Percentiles rank a stretch among this genome's conserved stretches.
Conservation (phyloP, 2,888 invertebrate genomes). For the Trachelus tabidus region DNA sequence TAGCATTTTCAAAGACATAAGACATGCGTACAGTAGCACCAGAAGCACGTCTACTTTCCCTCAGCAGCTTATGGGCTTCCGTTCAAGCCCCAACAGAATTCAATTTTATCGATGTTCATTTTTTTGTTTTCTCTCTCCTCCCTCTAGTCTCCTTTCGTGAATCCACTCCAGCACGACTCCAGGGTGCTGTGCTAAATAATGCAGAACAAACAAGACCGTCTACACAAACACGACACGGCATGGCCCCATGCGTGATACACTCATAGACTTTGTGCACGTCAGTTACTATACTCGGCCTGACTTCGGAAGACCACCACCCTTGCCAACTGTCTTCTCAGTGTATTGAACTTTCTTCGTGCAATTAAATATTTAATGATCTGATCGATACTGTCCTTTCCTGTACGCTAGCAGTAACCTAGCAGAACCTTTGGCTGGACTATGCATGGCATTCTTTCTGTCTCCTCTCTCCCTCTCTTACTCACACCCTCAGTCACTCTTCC, state of each 20-base stretch:
- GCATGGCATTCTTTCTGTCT: not conserved
- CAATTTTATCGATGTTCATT: conserved; percentile 9
- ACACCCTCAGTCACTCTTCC: not conserved
- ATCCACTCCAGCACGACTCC: not conserved
- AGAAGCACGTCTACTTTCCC: not conserved
- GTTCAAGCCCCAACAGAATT: not conserved
- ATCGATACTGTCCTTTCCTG: conserved; percentile 42
- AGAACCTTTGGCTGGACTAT: not conserved
- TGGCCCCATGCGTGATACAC: not conserved
- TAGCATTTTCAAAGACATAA: not conserved
- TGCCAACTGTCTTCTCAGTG: conserved; percentile 28
- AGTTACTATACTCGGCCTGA: conserved; percentile 17
- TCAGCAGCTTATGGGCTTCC: not conserved
- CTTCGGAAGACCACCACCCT: conserved; percentile 19
- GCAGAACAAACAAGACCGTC: conserved; percentile 21
- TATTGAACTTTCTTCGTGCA: conserved; percentile 58
- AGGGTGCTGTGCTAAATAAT: conserved; percentile 26
- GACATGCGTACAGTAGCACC: not conserved
- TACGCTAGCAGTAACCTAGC: not conserved
- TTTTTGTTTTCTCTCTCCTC: not conserved
- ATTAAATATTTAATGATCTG: conserved; percentile 56
- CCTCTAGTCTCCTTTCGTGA: not conserved
- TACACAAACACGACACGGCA: conserved; percentile 4
- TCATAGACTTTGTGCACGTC: not conserved
- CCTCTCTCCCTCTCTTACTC: not conserved